These are phyloP conservation scores for Galeopsomyia nigrocyanea DNA, from an alignment of 2,888 invertebrate genomes.

Conservation along the genomic window DNA sequence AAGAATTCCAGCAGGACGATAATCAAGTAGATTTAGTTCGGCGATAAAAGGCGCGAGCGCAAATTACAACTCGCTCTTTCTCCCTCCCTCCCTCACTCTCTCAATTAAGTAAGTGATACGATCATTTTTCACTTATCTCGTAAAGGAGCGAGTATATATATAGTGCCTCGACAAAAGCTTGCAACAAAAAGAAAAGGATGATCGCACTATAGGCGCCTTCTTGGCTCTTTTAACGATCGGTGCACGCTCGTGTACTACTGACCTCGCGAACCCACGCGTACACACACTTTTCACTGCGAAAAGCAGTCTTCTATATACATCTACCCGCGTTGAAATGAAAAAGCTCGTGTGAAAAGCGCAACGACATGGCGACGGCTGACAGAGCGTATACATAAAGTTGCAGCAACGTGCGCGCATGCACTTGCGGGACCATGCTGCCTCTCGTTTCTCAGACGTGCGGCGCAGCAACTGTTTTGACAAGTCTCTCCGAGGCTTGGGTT, in stretches of 20 bases:
- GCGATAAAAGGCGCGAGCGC: conserved; percentile 36
- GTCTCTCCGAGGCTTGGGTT: too few species aligned
- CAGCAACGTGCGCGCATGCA: too few species aligned
- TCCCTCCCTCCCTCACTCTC: conserved; percentile 13
- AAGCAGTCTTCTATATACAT: too few species aligned
- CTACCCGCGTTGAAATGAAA: too few species aligned
- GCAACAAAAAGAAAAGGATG: conserved; percentile 8
- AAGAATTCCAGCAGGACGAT: conserved; percentile 10
- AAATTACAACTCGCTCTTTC: conserved; percentile 37
- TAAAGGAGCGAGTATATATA: conserved; percentile 45
- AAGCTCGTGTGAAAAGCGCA: too few species aligned
- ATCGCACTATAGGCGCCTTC: conserved; percentile 15
- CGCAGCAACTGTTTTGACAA: too few species aligned
- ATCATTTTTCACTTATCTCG: conserved; percentile 50
- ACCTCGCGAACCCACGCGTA: conserved; percentile 33
- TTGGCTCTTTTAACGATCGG: conserved; percentile 41
- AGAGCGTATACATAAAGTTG: too few species aligned
- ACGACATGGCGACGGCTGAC: too few species aligned
- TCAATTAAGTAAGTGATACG: conserved; percentile 49
- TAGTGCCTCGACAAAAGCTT: conserved; percentile 45
- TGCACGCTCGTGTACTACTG: conserved; percentile 36
- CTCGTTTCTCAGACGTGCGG: too few species aligned
- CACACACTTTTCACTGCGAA: too few species aligned
- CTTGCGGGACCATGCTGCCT: too few species aligned
- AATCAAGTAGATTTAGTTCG: conserved; percentile 42